Conservation (phyloP, 2,797 vertebrate species). For the Balearica regulorum region DNA sequence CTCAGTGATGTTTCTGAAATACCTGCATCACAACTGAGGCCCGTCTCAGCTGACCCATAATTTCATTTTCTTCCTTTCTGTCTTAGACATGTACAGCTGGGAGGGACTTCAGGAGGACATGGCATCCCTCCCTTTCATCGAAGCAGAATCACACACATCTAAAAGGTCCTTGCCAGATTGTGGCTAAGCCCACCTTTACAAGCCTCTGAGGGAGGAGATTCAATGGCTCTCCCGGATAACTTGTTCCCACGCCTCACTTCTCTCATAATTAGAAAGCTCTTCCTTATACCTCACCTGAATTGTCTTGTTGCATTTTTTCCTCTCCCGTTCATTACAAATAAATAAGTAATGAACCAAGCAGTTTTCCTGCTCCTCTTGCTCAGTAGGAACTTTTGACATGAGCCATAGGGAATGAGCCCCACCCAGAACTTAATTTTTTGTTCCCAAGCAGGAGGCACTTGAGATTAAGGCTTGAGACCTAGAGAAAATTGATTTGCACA, state of each 20-base stretch:
- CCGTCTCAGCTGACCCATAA: not conserved
- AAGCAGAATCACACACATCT: not conserved
- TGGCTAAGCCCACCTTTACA: not conserved
- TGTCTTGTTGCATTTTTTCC: not conserved
- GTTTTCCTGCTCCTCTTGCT: not conserved
- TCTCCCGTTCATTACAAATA: not conserved
- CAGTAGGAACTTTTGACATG: not conserved
- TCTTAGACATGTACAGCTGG: not conserved
- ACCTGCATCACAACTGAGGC: not conserved
- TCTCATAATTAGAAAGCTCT: not conserved
- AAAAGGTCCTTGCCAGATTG: not conserved
- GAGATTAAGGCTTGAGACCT: not conserved
- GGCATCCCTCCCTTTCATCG: not conserved
- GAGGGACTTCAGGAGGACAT: not conserved
- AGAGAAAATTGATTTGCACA: not conserved
- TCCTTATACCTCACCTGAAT: not conserved
- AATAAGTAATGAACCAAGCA: not conserved
- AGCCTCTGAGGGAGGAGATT: not conserved
- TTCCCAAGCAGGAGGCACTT: not conserved
- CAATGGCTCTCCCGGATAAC: not conserved
- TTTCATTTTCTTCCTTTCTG: not conserved
- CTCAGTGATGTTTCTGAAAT: not conserved
- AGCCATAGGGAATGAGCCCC: not conserved
- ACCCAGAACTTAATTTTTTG: not conserved
- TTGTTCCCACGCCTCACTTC: not conserved